Conservation (phyloP, 2,113 vertebrate genomes). For the Mesitornis unicolor region DNA sequence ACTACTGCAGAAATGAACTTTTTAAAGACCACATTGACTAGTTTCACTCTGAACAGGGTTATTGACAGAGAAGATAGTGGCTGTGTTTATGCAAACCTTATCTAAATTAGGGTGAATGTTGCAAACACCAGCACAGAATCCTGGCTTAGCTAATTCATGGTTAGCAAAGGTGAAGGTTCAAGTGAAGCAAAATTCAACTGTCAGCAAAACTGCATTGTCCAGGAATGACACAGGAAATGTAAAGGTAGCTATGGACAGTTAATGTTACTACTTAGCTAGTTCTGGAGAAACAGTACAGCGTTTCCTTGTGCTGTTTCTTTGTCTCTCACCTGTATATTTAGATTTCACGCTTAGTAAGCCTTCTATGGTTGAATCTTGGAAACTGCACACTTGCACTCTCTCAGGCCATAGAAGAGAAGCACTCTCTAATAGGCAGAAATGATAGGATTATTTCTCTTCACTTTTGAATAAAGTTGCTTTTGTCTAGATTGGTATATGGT, state of each 20-base stretch:
- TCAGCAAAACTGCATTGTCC: background rate
- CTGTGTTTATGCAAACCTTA: background rate
- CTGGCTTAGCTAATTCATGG: background rate
- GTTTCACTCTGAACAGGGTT: background rate
- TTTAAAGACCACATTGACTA: background rate
- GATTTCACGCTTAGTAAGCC: background rate
- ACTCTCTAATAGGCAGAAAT: background rate
- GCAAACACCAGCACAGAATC: background rate
- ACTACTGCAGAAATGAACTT: background rate
- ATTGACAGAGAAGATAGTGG: background rate
- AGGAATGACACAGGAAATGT: background rate
- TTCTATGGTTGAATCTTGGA: background rate
- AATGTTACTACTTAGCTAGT: background rate
- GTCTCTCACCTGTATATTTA: background rate
- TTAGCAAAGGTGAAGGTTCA: background rate
- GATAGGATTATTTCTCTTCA: background rate
- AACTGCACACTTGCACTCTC: background rate
- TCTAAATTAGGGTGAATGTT: background rate
- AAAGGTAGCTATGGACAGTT: background rate
- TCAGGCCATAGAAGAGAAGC: background rate
- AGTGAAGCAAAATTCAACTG: background rate
- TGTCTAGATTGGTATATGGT: rapidly evolving
- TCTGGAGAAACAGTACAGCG: background rate
- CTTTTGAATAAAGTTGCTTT: background rate
- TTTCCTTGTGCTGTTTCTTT: background rate